A percentile compares a stretch with the other conserved stretches of the same genome.
Evolutionary conservation across 1,140 invertebrate genomes (phyloP).

Genomic region (Cryptotermes secundus): DNA sequence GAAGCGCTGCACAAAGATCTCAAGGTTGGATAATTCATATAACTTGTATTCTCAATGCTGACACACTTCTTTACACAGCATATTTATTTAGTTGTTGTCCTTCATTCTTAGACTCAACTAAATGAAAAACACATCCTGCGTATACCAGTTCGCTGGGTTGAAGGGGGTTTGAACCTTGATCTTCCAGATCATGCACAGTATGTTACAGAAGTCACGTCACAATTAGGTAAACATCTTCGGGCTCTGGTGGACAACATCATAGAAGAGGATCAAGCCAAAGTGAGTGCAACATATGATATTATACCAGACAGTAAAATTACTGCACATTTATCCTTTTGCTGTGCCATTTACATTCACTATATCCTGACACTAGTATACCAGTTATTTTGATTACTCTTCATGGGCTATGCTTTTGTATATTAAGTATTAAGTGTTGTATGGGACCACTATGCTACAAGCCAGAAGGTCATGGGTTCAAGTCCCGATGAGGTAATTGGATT

Average conservation of each 20-base stretch:
- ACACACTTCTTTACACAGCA: neutral
- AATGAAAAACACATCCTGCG: conserved; percentile 62
- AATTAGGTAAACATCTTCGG: conserved; percentile 52
- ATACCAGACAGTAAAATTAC: no score
- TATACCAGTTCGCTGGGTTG: conserved; percentile 58
- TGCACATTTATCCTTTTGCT: no score
- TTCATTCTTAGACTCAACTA: conserved; percentile 54
- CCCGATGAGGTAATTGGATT: no score
- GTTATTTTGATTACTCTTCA: no score
- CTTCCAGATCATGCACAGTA: conserved; percentile 62
- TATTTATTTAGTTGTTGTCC: conserved; percentile 26
- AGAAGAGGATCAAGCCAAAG: conserved; percentile 53
- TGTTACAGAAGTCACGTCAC: conserved; percentile 57
- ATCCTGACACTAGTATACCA: no score
- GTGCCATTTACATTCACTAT: no score
- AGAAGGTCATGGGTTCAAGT: no score
- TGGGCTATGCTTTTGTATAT: no score
- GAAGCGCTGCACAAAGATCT: conserved; percentile 68
- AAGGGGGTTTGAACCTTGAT: conserved; percentile 52
- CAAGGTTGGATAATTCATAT: conserved; percentile 51
- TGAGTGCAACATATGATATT: conserved; percentile 32
- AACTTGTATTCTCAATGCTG: neutral
- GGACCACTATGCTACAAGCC: no score
- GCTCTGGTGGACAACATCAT: conserved; percentile 60
- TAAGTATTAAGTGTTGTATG: no score